Evolutionary conservation across 1,140 invertebrate species (phyloP), one percentile per base, ranked within the genome.

Genomic region (Sycophila sp.): DNA sequence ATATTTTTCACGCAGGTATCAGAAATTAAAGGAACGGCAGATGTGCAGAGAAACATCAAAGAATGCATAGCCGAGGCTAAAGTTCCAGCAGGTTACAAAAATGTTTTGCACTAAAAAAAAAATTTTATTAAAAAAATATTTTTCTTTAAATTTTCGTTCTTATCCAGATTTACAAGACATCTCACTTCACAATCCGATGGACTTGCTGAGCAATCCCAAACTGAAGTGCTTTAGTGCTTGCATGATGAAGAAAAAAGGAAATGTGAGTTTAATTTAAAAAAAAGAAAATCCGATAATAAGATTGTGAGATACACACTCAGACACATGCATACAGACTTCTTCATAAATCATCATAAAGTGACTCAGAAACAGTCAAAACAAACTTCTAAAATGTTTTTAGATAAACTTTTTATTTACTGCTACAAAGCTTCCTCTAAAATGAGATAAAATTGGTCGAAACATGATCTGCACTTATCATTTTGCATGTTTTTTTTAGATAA

Each of bases 241-340:
- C 11, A 36, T 58, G 34, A 58, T 58, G 55, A 58, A 58, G 55
- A 58, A 58, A 40, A 56, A 56, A 36, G 53, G 55, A 38, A 58
- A 11, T 40, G 55, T 58, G 40, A 3, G 55, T 40, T 19, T 15
- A 34, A 55, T 34, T 56, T 36, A 19, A 56, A 47, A 19, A 24
- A 42, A 17, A 42, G 19, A 5, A 15, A 6, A 6, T 40, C 11
- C n/a, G n/a, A 40, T 4, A 0, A n/a, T 47, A 22, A 10, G 0
- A 24, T 47, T 2, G 15, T 4, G 2, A 30, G n/a, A n/a, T n/a
- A n/a, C n/a, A n/a, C n/a, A n/a, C n/a, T n/a, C n/a, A n/a, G n/a
- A n/a, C n/a, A n/a, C n/a, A n/a, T n/a, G n/a, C n/a, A n/a, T n/a
- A n/a, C n/a, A n/a, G n/a, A n/a, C n/a, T n/a, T n/a, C n/a, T n/a